Base-by-base conservation (phyloP, 2,113 vertebrate species). In the Cricetomys ansorgei region DNA sequence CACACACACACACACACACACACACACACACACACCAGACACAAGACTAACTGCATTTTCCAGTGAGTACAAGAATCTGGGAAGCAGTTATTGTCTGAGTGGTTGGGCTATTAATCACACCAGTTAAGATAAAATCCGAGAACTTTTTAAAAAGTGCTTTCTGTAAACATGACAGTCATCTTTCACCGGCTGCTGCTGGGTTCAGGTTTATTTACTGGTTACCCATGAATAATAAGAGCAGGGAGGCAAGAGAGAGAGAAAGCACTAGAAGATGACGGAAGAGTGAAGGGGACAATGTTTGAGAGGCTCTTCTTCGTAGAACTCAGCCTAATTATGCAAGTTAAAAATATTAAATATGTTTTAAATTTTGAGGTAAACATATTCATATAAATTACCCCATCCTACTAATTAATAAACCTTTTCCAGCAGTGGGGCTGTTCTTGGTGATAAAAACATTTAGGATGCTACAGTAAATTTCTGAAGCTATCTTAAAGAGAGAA, bases 41-140 rank as follows among this genome's bases (percentile, higher is more conserved):
- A 87, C 64, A 70, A 70, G 67, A 40, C 77, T 65, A 50, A 94
- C 37, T 76, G 45, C 64, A 70, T 95, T 96, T 92, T 94, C 96
- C 62, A 95, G 23, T 21, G 37, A 89, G 79, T 4, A 2, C 17
- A 95, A 45, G n/a, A 72, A 77, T 70, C 55, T 76, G 76, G 65
- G 76, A 92, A 70, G 8, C 80, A 77, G 45, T 37, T 65, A 10
- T 73, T 65, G 29, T 29, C 59, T 40, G 34, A 90, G 59, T 45
- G 77, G 90, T 50, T 88, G 90, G 73, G 25, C 64, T 79, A 53
- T 94, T 75, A 75, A 84, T 85, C 80, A 92, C 7, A 5, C 13
- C 7, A 34, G 27, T 96, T 45, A 83, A 19, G 50, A 85, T 34
- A 77, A 91, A 76, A n/a, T 40, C 70, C 93, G 83, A 80, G 84